Evolutionary conservation across 2,888 invertebrate genomes (phyloP), one percentile per base, ranked within the genome.

Genomic region (Chrysolina oricalcia): DNA sequence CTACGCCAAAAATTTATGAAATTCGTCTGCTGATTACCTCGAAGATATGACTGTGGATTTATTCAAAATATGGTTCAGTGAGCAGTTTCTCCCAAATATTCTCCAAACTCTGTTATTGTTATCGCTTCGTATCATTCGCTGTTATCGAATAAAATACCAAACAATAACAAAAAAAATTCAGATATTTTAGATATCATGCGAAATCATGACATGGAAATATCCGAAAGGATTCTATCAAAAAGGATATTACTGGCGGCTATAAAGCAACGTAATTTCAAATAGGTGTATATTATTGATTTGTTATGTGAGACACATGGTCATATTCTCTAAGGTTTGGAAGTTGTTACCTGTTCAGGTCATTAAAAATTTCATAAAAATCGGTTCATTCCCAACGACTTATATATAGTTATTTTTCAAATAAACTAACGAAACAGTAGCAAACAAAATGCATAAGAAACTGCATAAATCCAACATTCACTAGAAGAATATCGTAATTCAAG

Each of bases 81-180:
- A 77, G 21, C 76, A 74, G 48, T 48, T 78, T 8, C 70, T 78
- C 23, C 74, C 73, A 53, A 77, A 77, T 71, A 63, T 79, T 56
- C 48, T 48, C 73, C 71, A n/a, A 70, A 74, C 50, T 73, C 71
- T 19, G 77, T 81, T 23, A 81, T 80, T 53, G 75, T 80, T 56
- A 72, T 81, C 69, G 77, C 78, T 1, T n/a, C 19, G 17, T 19
- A 53, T 53, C 19, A 53, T 53, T 72, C n/a, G n/a, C n/a, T n/a
- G n/a, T n/a, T n/a, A n/a, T n/a, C n/a, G n/a, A n/a, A n/a, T n/a
- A n/a, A n/a, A n/a, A n/a, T n/a, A n/a, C n/a, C n/a, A n/a, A n/a
- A n/a, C n/a, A n/a, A n/a, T n/a, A n/a, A n/a, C n/a, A n/a, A n/a
- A n/a, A n/a, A n/a, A n/a, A n/a, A n/a, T n/a, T n/a, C n/a, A n/a